phyloP scores from a whole-genome alignment of 2,113 vertebrate species.

The Carassius gibelio region DNA sequence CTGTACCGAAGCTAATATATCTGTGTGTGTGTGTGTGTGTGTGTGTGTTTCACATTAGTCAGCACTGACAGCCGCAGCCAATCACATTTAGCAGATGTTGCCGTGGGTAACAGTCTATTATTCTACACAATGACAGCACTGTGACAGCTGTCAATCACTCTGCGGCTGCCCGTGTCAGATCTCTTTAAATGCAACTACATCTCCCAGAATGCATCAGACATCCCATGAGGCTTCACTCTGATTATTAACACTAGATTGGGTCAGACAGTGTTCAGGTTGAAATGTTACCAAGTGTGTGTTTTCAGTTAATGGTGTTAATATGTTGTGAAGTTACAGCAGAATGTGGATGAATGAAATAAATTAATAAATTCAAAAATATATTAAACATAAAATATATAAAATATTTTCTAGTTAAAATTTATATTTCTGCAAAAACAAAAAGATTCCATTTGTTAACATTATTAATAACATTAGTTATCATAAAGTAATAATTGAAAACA shows the following conservation, averaged over 20 bases:
- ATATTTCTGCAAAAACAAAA: too few relatives aligned
- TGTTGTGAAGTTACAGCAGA: not conserved
- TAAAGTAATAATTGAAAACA: not conserved
- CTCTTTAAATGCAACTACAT: not conserved
- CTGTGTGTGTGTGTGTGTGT: not conserved
- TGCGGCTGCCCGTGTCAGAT: not conserved
- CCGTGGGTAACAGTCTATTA: conserved; percentile 20
- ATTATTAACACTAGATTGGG: not conserved
- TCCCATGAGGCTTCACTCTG: not conserved
- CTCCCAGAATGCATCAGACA: conserved; percentile 1
- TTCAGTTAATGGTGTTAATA: not conserved
- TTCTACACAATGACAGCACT: not conserved
- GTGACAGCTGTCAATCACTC: conserved; percentile 37
- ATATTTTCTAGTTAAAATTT: too few relatives aligned
- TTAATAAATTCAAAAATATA: too few relatives aligned
- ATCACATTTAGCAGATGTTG: conserved; percentile 29
- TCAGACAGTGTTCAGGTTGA: not conserved
- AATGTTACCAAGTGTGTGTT: not conserved
- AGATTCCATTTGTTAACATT: too few relatives aligned
- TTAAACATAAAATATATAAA: too few relatives aligned
- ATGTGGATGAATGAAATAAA: not conserved
- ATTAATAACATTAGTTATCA: too few relatives aligned
- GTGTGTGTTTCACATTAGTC: not conserved
- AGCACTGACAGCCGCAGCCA: conserved; percentile 6
- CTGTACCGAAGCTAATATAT: not conserved